Conservation (phyloP, 2,797 vertebrate species). For the Halcyon chelicuti region DNA sequence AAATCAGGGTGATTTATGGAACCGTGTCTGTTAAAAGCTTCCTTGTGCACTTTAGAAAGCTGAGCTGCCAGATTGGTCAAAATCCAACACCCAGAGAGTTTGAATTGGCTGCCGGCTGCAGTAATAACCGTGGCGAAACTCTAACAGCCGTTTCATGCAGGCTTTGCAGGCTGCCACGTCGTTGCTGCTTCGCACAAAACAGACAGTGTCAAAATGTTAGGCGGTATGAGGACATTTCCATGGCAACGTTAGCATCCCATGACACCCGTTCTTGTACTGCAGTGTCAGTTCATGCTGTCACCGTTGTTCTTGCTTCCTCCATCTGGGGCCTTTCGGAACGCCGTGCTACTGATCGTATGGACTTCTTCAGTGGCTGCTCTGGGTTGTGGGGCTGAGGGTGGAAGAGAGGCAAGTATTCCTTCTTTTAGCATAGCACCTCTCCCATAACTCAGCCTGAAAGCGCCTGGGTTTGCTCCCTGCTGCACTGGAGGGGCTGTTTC, state of each 20-base stretch:
- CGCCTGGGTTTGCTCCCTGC: neutral
- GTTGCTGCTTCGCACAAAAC: neutral
- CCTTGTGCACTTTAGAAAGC: conserved; percentile 3
- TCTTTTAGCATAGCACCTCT: neutral
- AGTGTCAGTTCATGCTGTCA: neutral
- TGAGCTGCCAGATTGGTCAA: conserved; percentile 25
- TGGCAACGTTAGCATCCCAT: conserved; percentile 69
- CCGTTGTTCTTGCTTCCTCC: neutral
- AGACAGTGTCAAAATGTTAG: conserved; percentile 66
- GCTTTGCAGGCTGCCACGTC: conserved; percentile 29
- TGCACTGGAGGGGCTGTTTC: neutral
- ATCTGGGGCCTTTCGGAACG: neutral
- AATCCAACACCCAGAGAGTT: conserved; percentile 21
- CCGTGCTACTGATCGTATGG: accelerated
- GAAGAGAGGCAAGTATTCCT: neutral
- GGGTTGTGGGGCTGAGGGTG: neutral
- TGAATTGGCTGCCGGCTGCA: conserved; percentile 36
- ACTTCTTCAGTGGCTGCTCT: neutral
- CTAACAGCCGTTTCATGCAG: neutral
- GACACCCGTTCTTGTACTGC: neutral
- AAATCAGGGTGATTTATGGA: conserved; percentile 38
- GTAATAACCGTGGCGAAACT: neutral
- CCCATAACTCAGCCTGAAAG: neutral
- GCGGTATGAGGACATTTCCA: conserved; percentile 53
- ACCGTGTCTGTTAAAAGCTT: conserved; percentile 38